Base-by-base conservation (phyloP, 2,888 invertebrate species). In the Phanerotoma sp. region DNA sequence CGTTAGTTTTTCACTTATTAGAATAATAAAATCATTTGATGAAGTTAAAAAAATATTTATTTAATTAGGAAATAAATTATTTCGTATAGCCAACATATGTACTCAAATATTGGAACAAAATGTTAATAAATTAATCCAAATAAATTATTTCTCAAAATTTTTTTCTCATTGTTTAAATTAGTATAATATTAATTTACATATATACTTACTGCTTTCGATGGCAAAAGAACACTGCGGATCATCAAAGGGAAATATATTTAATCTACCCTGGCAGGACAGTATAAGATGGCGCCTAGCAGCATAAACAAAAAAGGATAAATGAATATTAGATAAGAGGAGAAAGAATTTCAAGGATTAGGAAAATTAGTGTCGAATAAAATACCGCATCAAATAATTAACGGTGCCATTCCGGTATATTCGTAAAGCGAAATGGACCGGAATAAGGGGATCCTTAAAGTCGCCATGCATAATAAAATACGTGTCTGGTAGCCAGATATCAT, bases 401-500 rank as follows among this genome's bases (percentile, higher is more conserved):
- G 93, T 93, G 78, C 95, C 95, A 78, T 94, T 93, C 73, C 92
- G 86, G 79, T 88, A 93, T 75, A 95, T 93, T 77, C 93, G 85
- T 76, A 95, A 85, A 66, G 94, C 92, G 74, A 95, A 93, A 82
- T 94, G 93, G 81, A 93, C 89, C 67, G 93, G 93, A 79, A 92
- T 91, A 77, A 93, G 87, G 63, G 93, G 93, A 79, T 93, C 91
- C 84, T 94, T 93, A 80, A 94, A 95, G 80, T 95, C 94, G 62
- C 95, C 95, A 80, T 95, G 94, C 90, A 94, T 94, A 78, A 94
- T 93, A 81, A 95, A 95, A 79, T 94, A 94, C 55, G 93, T 94
- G 81, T 95, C 95, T 61, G 95, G 94, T 71, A 93, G 83, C 94
- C 93, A 94, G 76, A 94, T 89, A 74, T 91, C 87, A 76, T 91